Base-by-base conservation (phyloP, 2,113 vertebrate species). In the Morphnarchus princeps region DNA sequence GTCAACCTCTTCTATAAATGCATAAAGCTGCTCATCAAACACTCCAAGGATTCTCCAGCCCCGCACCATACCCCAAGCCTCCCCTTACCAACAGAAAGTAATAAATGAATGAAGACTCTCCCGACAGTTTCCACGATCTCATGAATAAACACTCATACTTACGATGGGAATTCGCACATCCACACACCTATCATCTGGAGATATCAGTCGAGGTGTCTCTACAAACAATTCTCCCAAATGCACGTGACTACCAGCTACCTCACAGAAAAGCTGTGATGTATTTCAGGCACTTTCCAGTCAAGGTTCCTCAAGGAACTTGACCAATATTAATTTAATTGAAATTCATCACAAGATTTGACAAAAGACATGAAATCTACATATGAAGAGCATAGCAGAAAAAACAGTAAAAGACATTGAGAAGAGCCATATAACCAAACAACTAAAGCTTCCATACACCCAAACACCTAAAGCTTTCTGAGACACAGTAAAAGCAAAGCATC, bases 1-100 rank as follows among this genome's bases (percentile, higher is more conserved):
- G 93, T 89, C 97, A 97, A 93, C 93, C 63, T 89, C 69, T 92
- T 96, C 95, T 94, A 95, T 82, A 97, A 95, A 96, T 96, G 97
- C 82, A 97, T 91, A 97, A 96, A 97, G 95, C 97, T 94, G 87
- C 82, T 96, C 83, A 71, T 93, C 97, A 95, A 97, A 84, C 86
- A 52, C 91, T 40, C 70, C 40, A 43, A 65, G 92, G 83, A 80
- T 93, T 96, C 96, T 81, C 63, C 71, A 92, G 66, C 66, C 66
- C 57, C 1, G 0, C 47, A 61, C 31, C 38, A 13, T 36, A 52
- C 22, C 83, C 81, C 71, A 43, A 73, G 24, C 18, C 50, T 81
- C 36, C 67, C 85, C 59, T 85, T 49, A 58, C 82, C 76, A 78
- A 50, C 52, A 91, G 82, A 97, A 93, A 96, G 61, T 7, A 82